phyloP scores from a whole-genome alignment of 1,140 invertebrate species.

The Macrobrachium nipponense region DNA sequence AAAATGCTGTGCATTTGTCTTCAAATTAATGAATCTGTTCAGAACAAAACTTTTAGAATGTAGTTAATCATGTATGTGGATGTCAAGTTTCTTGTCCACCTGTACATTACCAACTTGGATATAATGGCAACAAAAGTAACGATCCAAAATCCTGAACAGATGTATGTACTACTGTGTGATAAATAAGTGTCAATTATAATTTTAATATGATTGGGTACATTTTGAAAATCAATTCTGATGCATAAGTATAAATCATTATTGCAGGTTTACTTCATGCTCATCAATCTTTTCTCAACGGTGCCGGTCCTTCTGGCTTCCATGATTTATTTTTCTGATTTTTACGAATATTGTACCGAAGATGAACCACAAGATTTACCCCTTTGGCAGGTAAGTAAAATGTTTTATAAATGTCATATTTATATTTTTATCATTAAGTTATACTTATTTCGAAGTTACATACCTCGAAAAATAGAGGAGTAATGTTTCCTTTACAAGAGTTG shows the following conservation, averaged over 20 bases:
- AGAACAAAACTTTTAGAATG: no score
- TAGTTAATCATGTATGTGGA: no score
- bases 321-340: slow-evolving; percentile 63
- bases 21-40: no score
- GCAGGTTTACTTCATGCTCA: slow-evolving; percentile 47
- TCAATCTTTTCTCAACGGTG: slow-evolving; percentile 62
- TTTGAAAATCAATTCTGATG: no score
- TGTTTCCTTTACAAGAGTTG: not conserved
- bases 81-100: no score
- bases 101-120: no score
- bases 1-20: no score
- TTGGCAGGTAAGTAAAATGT: slow-evolving; percentile 59
- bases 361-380: slow-evolving; percentile 57
- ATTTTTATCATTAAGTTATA: not conserved
- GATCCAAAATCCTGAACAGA: no score
- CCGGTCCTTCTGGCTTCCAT: slow-evolving; percentile 62
- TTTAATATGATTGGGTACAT: slow-evolving; percentile 1
- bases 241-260: slow-evolving; percentile 21
- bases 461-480: not conserved
- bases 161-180: not conserved
- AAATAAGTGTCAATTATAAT: not conserved
- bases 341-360: slow-evolving; percentile 56
- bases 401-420: not conserved
- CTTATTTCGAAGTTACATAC: no score
- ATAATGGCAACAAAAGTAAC: no score